A percentile compares a stretch with the other conserved stretches of the same genome.
phyloP scores from a whole-genome alignment of 2,113 vertebrate species.

The Dolichotis patagonum region DNA sequence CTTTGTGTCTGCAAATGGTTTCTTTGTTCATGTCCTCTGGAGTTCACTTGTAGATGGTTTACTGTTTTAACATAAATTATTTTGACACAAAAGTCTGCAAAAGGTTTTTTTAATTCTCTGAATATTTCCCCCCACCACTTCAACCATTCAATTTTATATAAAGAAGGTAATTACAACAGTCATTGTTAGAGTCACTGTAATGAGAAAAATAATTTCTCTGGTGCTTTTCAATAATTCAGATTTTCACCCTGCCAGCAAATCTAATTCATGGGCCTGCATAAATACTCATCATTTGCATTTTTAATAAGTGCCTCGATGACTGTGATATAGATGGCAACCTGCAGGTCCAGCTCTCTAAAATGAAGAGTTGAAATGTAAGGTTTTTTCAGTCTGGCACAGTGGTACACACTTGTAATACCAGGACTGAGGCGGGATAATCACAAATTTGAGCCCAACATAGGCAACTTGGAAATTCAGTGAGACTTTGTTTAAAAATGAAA shows the following conservation, averaged over 20 bases:
- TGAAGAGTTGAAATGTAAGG: background rate
- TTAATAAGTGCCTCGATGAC: background rate
- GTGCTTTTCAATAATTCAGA: slow-evolving; percentile 28
- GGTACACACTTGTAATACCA: background rate
- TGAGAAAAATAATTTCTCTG: slow-evolving; percentile 35
- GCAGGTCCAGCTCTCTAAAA: background rate
- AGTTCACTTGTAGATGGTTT: background rate
- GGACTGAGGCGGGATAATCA: background rate
- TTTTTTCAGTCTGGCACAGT: background rate
- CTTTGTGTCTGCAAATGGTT: background rate
- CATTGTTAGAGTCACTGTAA: slow-evolving; percentile 6
- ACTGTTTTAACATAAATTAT: slow-evolving; percentile 23
- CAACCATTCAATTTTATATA: background rate
- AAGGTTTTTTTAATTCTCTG: background rate
- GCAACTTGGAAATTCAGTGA: background rate
- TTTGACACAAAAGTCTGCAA: slow-evolving; percentile 24
- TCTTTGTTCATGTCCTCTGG: background rate
- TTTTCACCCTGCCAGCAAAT: background rate
- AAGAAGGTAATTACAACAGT: slow-evolving; percentile 32
- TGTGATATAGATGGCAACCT: background rate
- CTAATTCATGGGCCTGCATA: background rate
- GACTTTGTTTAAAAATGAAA: background rate
- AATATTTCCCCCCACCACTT: background rate
- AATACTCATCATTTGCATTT: background rate
- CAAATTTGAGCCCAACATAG: background rate